Evolutionary conservation across 2,797 vertebrate genomes (phyloP), one percentile per base, ranked within the genome.

Genomic region (Sarcophilus harrisii): DNA sequence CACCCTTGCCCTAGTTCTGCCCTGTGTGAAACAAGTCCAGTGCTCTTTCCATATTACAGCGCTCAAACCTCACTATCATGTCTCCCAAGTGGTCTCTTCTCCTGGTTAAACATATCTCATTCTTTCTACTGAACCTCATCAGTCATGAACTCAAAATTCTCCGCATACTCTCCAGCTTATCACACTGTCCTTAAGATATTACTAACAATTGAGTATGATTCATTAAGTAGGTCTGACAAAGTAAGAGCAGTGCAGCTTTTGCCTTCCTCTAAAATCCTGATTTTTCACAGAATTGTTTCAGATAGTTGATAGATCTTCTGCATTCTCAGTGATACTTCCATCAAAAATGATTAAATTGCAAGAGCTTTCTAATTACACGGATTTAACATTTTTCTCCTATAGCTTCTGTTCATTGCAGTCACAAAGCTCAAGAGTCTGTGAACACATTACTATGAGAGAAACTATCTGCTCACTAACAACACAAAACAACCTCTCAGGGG

Each of bases 101-200:
- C 18, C n/a, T 38, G 66, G 18, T 5, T 73, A 38, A 38, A 73
- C 16, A 73, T 2, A 38, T 73, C 66, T n/a, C 38, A 16, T 38
- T 73, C 66, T 73, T 38, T n/a, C 62, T 32, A 73, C 32, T 9
- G 2, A 66, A 66, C 32, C 32, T 38, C n/a, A 38, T 21, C 66
- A 38, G 18, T 73, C 66, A 3, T 38, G 16, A n/a, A 38, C 16
- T 38, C 66, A 73, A 73, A 38, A 73, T 16, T 73, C 66, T 21
- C 8, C 38, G 32, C 62, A 66, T 66, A 73, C 30, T 73, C 16
- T 73, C n/a, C 12, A 38, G 5, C 2, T 38, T 38, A 38, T 87
- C 95, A 92, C 1, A 52, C 94, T 91, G 59, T 38, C 55, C 54
- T 94, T 95, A 91, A 73, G 92, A 92, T 92, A n/a, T 94, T 32